Conservation (phyloP, 2,888 invertebrate species). For the Boloria selene region DNA sequence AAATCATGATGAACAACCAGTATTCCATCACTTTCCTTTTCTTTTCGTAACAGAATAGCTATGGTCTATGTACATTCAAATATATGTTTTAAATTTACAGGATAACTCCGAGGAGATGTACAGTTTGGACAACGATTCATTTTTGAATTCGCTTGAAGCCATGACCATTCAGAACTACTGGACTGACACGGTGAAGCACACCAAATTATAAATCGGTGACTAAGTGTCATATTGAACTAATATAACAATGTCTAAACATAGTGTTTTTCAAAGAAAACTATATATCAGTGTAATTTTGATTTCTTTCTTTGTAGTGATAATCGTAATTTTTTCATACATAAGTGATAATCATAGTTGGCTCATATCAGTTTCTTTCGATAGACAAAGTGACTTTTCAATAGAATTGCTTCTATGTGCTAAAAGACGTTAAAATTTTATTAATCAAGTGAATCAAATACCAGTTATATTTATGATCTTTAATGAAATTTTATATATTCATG, state of each 20-base stretch:
- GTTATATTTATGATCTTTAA: constrained; percentile 7
- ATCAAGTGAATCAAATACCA: constrained; percentile 5
- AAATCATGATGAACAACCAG: too few relatives aligned
- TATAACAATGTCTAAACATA: neutral
- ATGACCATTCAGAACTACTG: constrained; percentile 97
- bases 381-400: constrained; percentile 11
- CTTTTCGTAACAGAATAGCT: too few relatives aligned
- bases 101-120: constrained; percentile 97
- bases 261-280: neutral
- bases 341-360: neutral
- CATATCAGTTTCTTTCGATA: neutral
- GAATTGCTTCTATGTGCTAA: constrained; percentile 23
- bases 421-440: neutral
- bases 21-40: too few relatives aligned
- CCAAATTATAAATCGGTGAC: constrained; percentile 86
- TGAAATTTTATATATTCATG: constrained; percentile 10
- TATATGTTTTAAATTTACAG: constrained; percentile 75
- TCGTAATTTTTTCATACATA: too few relatives aligned
- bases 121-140: constrained; percentile 96
- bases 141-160: constrained; percentile 95
- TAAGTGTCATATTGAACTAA: neutral
- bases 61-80: too few relatives aligned
- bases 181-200: constrained; percentile 95
- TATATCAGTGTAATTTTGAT: neutral
- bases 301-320: neutral